Evolutionary conservation across 2,888 invertebrate species (phyloP).

Genomic region (Amphimallon solstitiale): DNA sequence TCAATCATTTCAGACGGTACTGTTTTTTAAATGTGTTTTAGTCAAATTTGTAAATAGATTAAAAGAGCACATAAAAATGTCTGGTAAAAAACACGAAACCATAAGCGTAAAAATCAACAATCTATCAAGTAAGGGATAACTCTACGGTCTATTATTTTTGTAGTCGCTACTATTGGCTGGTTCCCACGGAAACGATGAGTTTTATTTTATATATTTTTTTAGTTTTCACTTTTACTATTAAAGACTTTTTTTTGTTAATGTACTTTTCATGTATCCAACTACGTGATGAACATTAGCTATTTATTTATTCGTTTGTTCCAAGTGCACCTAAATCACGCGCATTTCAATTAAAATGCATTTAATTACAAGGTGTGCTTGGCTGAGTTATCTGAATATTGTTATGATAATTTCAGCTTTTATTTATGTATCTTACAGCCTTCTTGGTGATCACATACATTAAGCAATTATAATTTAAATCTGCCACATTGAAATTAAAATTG

Average conservation of each 20-base stretch:
- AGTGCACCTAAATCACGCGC: no score
- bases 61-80: conserved; percentile 1
- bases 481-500: no score
- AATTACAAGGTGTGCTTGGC: no score
- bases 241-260: conserved; percentile 23
- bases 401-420: no score
- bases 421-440: no score
- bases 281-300: conserved; percentile 5
- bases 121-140: conserved; percentile 38
- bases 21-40: conserved; percentile 19
- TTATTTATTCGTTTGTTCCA: not conserved
- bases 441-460: no score
- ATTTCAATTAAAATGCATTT: no score
- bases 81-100: conserved; percentile 37
- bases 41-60: conserved; percentile 11
- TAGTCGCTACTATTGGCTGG: conserved; percentile 34
- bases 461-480: no score
- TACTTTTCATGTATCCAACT: conserved; percentile 10
- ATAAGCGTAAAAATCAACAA: conserved; percentile 37
- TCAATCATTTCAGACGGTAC: not conserved
- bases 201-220: conserved; percentile 32
- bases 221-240: conserved; percentile 24
- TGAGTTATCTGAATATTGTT: no score
- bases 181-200: conserved; percentile 41
- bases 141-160: conserved; percentile 40